A percentile compares a stretch with the other conserved stretches of the same genome.
These are phyloP conservation scores for Actinemys pallida DNA, from an alignment of 2,113 vertebrate species.

Conservation along the genomic window DNA sequence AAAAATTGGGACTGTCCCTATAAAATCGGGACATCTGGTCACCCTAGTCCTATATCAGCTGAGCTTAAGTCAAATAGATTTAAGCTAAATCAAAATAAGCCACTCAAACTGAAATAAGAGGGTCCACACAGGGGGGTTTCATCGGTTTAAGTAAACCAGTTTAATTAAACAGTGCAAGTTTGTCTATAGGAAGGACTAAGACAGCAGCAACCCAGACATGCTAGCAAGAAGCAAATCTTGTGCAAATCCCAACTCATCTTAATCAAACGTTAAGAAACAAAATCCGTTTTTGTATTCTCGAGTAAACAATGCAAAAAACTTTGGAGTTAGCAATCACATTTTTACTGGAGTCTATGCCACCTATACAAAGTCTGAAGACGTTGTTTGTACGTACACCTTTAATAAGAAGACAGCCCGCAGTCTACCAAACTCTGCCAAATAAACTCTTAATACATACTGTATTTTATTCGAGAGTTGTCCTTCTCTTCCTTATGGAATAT, in stretches of 20 bases:
- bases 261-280: slow-evolving; percentile 20
- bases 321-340: slow-evolving; percentile 71
- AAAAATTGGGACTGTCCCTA: no score
- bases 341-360: slow-evolving; percentile 78
- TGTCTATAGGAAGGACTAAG: background rate
- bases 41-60: background rate
- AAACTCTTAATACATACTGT: slow-evolving; percentile 73
- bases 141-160: background rate
- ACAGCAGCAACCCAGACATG: background rate
- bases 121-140: background rate
- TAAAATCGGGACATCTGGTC: no score
- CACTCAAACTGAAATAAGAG: background rate
- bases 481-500: slow-evolving; percentile 73
- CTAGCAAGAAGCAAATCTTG: background rate
- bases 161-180: background rate
- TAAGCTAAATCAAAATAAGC: background rate
- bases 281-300: slow-evolving; percentile 62
- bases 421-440: slow-evolving; percentile 76
- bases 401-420: slow-evolving; percentile 75
- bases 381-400: slow-evolving; percentile 80
- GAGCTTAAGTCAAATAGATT: background rate
- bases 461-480: slow-evolving; percentile 68
- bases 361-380: slow-evolving; percentile 82
- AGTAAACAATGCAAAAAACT: slow-evolving; percentile 79
- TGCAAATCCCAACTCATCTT: background rate